A percentile compares a stretch with the other conserved stretches of the same genome.
Evolutionary conservation across 2,888 invertebrate genomes (phyloP).

Genomic region (Petrolisthes manimaculis): DNA sequence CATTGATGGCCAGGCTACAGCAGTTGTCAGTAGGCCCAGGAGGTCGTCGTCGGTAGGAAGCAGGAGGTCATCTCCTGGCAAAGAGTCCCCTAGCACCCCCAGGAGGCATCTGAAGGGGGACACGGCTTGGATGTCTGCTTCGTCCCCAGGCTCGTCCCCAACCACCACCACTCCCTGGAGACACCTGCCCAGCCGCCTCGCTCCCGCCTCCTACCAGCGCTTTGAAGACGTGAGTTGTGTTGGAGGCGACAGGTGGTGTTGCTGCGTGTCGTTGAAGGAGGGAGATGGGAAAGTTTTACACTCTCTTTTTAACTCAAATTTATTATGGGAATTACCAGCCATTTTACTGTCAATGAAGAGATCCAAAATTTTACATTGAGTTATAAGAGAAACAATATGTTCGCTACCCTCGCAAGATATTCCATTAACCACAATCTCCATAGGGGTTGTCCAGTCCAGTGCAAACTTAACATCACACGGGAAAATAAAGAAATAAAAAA

Average conservation of each 20-base stretch:
- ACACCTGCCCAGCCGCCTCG: slow-evolving; percentile 27
- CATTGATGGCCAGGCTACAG: too few species aligned
- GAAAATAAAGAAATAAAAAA: too few species aligned
- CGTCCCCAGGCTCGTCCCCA: slow-evolving; percentile 3
- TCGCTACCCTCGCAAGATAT: too few species aligned
- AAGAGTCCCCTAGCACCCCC: slow-evolving; percentile 11
- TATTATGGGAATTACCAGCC: too few species aligned
- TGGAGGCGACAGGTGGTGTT: neutral
- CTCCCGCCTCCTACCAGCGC: slow-evolving; percentile 12
- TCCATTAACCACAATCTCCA: too few species aligned
- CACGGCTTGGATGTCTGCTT: slow-evolving; percentile 18
- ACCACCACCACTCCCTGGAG: slow-evolving; percentile 25
- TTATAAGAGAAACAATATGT: too few species aligned
- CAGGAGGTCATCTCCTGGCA: neutral
- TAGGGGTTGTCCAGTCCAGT: too few species aligned
- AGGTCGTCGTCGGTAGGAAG: too few species aligned
- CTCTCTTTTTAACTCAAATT: too few species aligned
- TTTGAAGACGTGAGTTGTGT: slow-evolving; percentile 32
- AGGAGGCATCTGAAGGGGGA: slow-evolving; percentile 22
- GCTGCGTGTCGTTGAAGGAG: neutral
- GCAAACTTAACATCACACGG: neutral
- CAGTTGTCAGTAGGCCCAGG: too few species aligned
- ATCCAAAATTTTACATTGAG: too few species aligned
- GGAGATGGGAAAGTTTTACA: neutral
- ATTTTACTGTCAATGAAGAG: too few species aligned